Evolutionary conservation across 1,140 invertebrate species (phyloP).

Genomic region (Drosophila insularis): DNA sequence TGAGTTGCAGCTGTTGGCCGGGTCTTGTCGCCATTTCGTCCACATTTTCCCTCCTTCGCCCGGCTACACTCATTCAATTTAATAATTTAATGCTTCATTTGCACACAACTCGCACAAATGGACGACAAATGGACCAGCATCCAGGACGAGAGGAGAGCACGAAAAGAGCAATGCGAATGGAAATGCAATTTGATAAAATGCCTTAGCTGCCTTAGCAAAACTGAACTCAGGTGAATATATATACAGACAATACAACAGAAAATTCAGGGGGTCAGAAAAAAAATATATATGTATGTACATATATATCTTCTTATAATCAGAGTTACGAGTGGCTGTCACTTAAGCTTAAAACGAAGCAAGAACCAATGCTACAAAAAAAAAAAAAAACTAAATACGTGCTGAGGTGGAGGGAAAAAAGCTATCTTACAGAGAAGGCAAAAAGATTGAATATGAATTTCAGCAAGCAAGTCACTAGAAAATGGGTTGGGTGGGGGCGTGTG

Average conservation of each 20-base stretch:
- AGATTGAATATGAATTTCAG: conserved; percentile 2
- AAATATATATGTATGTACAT: neutral
- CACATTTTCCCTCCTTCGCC: neutral
- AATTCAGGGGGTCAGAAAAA: neutral
- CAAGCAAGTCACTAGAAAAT: neutral
- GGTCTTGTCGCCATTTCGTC: conserved; percentile 3
- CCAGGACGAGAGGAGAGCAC: too few relatives aligned
- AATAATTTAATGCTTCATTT: conserved; percentile 78
- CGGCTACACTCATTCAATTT: conserved; percentile 57
- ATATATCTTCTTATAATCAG: neutral
- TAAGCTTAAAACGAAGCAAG: neutral
- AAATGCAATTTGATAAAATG: neutral
- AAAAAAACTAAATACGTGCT: too few relatives aligned
- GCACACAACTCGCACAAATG: conserved; percentile 38
- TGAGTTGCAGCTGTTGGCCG: conserved; percentile 43
- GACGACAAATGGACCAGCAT: neutral
- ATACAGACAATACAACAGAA: conserved; percentile 1
- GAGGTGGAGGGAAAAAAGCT: neutral
- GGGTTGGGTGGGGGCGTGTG: neutral
- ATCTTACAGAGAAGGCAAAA: neutral
- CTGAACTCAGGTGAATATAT: conserved; percentile 4
- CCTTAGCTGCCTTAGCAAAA: neutral
- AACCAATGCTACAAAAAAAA: too few relatives aligned
- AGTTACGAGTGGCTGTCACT: conserved; percentile 1
- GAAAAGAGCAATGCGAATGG: neutral